These are phyloP conservation scores for Lophotis ruficrista DNA, from an alignment of 2,113 vertebrate species.

Conservation along the genomic window DNA sequence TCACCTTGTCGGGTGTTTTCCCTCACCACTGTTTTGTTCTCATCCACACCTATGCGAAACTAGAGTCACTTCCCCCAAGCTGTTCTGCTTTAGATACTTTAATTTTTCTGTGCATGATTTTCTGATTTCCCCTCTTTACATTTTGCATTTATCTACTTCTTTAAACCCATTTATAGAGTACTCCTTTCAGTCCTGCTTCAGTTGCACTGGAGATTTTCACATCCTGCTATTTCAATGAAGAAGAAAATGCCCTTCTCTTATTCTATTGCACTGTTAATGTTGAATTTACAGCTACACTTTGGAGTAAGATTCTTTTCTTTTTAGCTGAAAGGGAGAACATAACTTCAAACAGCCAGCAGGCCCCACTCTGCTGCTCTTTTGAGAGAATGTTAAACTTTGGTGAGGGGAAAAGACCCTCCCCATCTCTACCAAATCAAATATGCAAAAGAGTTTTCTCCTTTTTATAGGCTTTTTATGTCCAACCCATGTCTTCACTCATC, in stretches of 20 bases:
- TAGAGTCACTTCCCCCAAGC: constrained; percentile 23
- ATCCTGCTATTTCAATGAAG: not conserved
- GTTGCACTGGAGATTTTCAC: not conserved
- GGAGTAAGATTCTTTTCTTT: not conserved
- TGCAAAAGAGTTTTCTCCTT: not conserved
- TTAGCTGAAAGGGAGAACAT: not conserved
- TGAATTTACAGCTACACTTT: not conserved
- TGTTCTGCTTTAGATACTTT: constrained; percentile 39
- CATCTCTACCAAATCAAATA: not conserved
- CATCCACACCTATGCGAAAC: constrained; percentile 44
- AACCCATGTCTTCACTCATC: rapidly evolving
- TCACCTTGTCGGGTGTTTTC: not conserved
- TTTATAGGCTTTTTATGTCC: not conserved
- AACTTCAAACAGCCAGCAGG: not conserved
- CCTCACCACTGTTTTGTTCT: constrained; percentile 14
- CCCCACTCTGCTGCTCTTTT: not conserved
- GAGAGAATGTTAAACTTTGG: not conserved
- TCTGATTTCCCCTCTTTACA: not conserved
- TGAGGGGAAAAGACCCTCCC: not conserved
- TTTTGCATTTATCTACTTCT: not conserved
- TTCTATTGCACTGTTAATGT: not conserved
- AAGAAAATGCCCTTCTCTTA: not conserved
- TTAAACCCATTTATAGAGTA: not conserved
- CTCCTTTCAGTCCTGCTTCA: not conserved
- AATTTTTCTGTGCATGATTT: not conserved